Base-by-base conservation (phyloP, 2,888 invertebrate species). In the Germaria angustata region DNA sequence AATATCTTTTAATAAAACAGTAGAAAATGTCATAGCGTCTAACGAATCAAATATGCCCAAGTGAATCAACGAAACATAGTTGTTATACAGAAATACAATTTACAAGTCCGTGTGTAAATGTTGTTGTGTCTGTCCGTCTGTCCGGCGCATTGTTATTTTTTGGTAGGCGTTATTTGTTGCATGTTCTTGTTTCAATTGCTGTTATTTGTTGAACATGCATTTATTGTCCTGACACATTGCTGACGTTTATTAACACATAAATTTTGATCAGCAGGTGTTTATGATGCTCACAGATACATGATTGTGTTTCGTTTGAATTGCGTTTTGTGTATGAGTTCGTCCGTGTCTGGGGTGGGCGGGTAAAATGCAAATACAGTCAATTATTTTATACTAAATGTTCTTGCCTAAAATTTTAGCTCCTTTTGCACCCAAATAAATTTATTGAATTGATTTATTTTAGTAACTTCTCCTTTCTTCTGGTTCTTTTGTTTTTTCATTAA, bases 161-260 rank as follows among this genome's bases (percentile, higher is more conserved):
- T 75, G 75, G 72, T 79, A 75, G 79, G 73, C 79, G 79, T 79
- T 82, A 66, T 79, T 82, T 71, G 82, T 79, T 82, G 82, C 75
- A 79, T 79, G 79, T 82, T 71, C 59, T 73, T 73, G 57, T 79
- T 57, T 72, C 65, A 59, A 66, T 72, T 79, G 79, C 49, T 65
- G 41, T 41, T 78, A 57, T 63, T 76, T 79, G 66, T 73, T 59
- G 72, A 24, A 53, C 69, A 79, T 82, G 75, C 82, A 82, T 75
- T 57, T 83, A 63, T 82, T 78, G 82, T 68, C 84, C 82, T 85
- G 84, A 85, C 84, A 86, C 86, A 85, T 86, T 85, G 81, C 84
- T 85, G 85, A 86, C 86, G 80, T 86, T 86, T 86, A 86, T 86
- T 86, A 86, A 86, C 86, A 85, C 86, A 86, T 85, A 85, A 85